These are phyloP conservation scores for Apoderus coryli DNA, from an alignment of 2,888 invertebrate genomes.

Conservation along the genomic window DNA sequence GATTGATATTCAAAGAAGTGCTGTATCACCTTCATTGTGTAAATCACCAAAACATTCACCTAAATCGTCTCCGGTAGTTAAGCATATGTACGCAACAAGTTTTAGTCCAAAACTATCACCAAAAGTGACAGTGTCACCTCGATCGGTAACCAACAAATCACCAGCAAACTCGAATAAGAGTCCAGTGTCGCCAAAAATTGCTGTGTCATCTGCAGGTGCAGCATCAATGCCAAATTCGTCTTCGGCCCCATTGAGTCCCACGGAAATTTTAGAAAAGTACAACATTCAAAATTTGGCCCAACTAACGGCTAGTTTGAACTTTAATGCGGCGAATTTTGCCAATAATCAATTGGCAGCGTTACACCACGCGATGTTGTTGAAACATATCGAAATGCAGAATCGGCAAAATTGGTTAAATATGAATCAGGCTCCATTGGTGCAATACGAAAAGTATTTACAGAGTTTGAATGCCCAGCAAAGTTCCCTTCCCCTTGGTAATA, in stretches of 20 bases:
- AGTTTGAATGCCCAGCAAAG: slow-evolving; percentile 23
- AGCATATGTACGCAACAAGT: slow-evolving; percentile 20
- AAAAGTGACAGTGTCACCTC: not conserved
- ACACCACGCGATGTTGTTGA: slow-evolving; percentile 31
- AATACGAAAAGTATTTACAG: slow-evolving; percentile 32
- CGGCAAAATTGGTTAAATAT: slow-evolving; percentile 29
- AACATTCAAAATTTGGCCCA: slow-evolving; percentile 33
- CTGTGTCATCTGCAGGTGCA: slow-evolving; percentile 9
- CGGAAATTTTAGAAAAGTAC: slow-evolving; percentile 31
- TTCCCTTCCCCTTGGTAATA: slow-evolving; percentile 21
- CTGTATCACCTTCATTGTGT: slow-evolving; percentile 12
- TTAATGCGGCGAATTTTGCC: slow-evolving; percentile 22
- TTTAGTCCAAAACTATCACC: slow-evolving; percentile 6
- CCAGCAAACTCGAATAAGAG: slow-evolving; percentile 9
- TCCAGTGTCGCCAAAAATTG: slow-evolving; percentile 7
- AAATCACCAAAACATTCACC: slow-evolving; percentile 22
- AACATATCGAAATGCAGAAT: slow-evolving; percentile 31
- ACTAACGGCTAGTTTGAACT: slow-evolving; percentile 30
- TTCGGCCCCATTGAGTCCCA: slow-evolving; percentile 21
- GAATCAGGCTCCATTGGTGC: slow-evolving; percentile 25
- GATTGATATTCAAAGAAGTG: too few species aligned
- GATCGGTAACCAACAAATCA: slow-evolving; percentile 3
- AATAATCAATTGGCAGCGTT: slow-evolving; percentile 25
- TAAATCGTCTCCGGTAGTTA: slow-evolving; percentile 22
- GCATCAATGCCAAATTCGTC: slow-evolving; percentile 5